Base-by-base conservation (phyloP, 2,888 invertebrate genomes). In the Hemicrepidius hirtus region DNA sequence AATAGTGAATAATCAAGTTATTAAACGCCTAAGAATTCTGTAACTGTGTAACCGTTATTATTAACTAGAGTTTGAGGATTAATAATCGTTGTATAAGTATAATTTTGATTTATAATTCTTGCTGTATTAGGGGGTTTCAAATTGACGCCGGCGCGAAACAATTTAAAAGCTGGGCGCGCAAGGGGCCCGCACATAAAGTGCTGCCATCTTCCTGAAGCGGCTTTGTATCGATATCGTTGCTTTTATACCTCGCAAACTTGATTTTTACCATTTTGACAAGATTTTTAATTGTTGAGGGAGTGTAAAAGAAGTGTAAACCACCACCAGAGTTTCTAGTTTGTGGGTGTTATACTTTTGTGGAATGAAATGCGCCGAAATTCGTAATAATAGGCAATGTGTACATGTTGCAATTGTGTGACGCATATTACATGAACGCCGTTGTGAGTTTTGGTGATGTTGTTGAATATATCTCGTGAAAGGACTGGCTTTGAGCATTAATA, bases 361-460 rank as follows among this genome's bases (percentile, higher is more conserved):
- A 13, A 5, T 5, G 3, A 28, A 53, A 53, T 53, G 13, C 28
- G n/a, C 2, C 12, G n/a, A 2, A 28, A 2, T 13, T 28, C 13
- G 0, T 7, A 28, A n/a, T 2, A 53, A 53, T 32, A 53, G n/a
- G 24, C 12, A 49, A 49, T 63, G 63, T 63, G 63, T 62, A 41
- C 57, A 57, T 62, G 68, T 13, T 59, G 68, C 20, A 62, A 68
- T 60, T 68, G 75, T 41, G 75, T 79, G 80, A 79, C 80, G 79
- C 77, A 79, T 70, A 77, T 77, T 80, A 79, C 73, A 75, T 78
- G 77, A 77, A 75, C 76, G 76, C 74, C 71, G 71, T 73, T 71
- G 20, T 13, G 10, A 37, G 37, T 40, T 57, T 37, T n/a, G 57
- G 68, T 24, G 64, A 50, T 74, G 76, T 72, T 74, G 72, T 59